Base-by-base conservation (phyloP, 2,113 vertebrate species). In the Micromys minutus region DNA sequence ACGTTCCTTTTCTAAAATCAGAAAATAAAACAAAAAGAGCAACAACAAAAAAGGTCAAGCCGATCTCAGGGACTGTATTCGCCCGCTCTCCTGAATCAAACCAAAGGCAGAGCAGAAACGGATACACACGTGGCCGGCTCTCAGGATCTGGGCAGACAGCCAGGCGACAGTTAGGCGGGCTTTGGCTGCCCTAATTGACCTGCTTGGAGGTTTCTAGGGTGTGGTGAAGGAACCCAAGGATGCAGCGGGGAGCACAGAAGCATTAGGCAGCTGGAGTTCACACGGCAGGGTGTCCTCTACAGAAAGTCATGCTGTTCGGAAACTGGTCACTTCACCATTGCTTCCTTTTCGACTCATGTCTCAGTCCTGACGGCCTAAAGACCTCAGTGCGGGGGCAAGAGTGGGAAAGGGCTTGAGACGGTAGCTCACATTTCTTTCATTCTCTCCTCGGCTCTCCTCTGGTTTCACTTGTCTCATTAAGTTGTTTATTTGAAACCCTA, bases 1-100 rank as follows among this genome's bases (percentile, higher is more conserved):
- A 80, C 74, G 45, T 34, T 79, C 31, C 67, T 76, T 94, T 93
- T 59, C 89, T 91, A 91, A 94, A 96, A 88, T 47, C 10, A 75
- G 77, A 84, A 84, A 75, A 95, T 1, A 87, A 85, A 55, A 21
- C 50, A 21, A 55, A 81, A 88, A 63, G 22, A 63, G 19, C 3
- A 61, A 61, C 22, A 16, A 79, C 52, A 79, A 74, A 92, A 84
- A 45, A 52, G 88, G 75, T 80, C 50, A 84, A 92, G 45, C 36
- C 5, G 80, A 26, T 67, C 69, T 84, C 3, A 47, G 31, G 79
- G n/a, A 21, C 74, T 17, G 17, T 16, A 93, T 59, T 39, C 74
- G 61, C 7, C 34, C 10, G 84, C 59, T 36, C 77, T 88, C 29
- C 67, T 47, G 31, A 91, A 91, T 47, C 71, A 39, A 71, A 45